Evolutionary conservation across 37 sponge, comb jelly and placozoan species (phyloP).

Genomic region (Theonella swinhoei): DNA sequence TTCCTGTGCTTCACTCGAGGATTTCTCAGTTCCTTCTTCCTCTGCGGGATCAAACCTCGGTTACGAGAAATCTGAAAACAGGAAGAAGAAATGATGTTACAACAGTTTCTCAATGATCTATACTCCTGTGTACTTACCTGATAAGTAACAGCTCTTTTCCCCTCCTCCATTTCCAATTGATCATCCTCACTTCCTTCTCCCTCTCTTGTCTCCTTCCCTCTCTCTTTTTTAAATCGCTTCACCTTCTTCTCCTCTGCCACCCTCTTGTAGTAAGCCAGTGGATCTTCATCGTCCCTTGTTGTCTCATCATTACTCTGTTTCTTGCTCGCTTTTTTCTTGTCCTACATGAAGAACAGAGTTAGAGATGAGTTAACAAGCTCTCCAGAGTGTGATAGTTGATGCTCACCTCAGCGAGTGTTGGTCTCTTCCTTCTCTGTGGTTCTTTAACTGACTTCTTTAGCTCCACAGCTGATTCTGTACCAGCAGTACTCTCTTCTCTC

Average conservation of each 20-base stretch:
- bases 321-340: neutral
- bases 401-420: too few relatives aligned
- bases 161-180: conserved; percentile 10
- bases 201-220: conserved; percentile 15
- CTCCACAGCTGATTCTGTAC: too few relatives aligned
- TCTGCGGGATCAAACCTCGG: conserved; percentile 83
- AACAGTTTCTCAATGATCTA: neutral
- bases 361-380: too few relatives aligned
- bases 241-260: conserved; percentile 31
- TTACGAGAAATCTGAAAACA: conserved; percentile 75
- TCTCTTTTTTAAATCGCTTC: conserved; percentile 35
- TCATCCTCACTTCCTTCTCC: conserved; percentile 30
- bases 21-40: conserved; percentile 93
- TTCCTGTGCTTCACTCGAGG: conserved; percentile 92
- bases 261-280: conserved; percentile 53
- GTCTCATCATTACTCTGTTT: neutral
- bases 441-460: too few relatives aligned
- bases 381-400: too few relatives aligned
- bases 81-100: too few relatives aligned
- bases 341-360: neutral
- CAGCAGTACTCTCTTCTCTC: neutral
- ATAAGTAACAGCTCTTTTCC: conserved; percentile 85
- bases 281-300: conserved; percentile 22
- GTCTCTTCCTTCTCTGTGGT: too few relatives aligned
- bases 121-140: too few relatives aligned